Percentiles rank a stretch among this genome's conserved stretches.
Evolutionary conservation across 35 echinoderm and acorn worm species (phyloP).

Genomic region (Apostichopus californicus): DNA sequence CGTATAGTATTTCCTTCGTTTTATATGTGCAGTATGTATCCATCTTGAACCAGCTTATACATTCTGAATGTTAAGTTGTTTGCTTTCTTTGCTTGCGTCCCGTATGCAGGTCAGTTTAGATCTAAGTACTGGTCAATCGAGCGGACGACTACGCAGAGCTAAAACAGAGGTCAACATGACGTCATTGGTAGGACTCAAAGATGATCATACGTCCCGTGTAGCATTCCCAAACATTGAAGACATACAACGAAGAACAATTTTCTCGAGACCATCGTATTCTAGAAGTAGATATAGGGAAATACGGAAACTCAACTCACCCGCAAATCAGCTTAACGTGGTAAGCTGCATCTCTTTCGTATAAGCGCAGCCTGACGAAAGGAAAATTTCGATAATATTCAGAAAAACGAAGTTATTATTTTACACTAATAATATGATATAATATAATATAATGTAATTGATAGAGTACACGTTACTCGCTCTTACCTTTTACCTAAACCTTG

Average conservation of each 20-base stretch:
- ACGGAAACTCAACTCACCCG: neutral
- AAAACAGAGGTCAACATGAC: neutral
- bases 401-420: too few relatives aligned
- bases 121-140: neutral
- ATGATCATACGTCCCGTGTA: neutral
- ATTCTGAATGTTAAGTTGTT: too few relatives aligned
- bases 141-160: conserved; percentile 8
- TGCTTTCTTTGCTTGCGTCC: neutral
- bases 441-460: too few relatives aligned
- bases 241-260: neutral
- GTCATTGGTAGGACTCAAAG: neutral
- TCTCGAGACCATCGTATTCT: conserved; percentile 42
- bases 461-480: too few relatives aligned
- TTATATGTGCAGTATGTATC: too few relatives aligned
- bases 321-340: neutral
- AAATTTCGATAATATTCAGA: too few relatives aligned
- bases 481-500: too few relatives aligned
- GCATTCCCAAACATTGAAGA: conserved; percentile 36
- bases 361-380: too few relatives aligned
- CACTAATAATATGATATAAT: too few relatives aligned
- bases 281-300: conserved; percentile 46
- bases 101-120: conserved; percentile 24
- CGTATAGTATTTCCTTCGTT: too few relatives aligned
- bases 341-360: neutral
- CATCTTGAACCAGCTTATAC: too few relatives aligned